These are phyloP conservation scores for Philypnodon macrostomus DNA, from an alignment of 2,797 vertebrate species.

Conservation along the genomic window DNA sequence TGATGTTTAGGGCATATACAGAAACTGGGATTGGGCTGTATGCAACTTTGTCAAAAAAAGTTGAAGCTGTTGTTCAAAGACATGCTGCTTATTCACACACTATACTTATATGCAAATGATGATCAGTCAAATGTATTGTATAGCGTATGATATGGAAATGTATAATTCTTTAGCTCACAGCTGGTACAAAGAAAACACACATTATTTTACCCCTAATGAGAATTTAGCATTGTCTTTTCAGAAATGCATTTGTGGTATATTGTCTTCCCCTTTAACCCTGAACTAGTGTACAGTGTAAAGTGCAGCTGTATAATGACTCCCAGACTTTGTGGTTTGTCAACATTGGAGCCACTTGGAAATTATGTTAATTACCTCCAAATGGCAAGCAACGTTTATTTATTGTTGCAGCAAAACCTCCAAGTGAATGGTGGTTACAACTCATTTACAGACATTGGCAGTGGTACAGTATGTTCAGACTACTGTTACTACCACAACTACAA, in stretches of 20 bases:
- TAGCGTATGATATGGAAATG: too few relatives aligned
- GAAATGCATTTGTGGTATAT: too few relatives aligned
- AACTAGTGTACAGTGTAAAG: conserved; percentile 1
- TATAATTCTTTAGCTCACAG: neutral
- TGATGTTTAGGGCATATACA: conserved; percentile 19
- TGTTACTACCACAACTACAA: neutral
- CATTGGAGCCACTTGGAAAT: conserved; percentile 2
- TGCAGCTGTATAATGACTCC: neutral
- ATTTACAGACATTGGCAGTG: neutral
- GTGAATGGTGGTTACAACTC: neutral
- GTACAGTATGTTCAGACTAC: neutral
- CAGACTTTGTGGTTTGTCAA: conserved; percentile 7
- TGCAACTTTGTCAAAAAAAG: conserved; percentile 7
- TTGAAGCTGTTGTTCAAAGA: neutral
- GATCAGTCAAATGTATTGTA: neutral
- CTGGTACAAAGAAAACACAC: neutral
- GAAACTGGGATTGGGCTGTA: conserved; percentile 16
- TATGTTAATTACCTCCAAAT: conserved; percentile 8
- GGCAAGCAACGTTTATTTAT: conserved; percentile 7
- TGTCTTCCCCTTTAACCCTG: neutral
- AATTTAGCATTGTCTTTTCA: too few relatives aligned
- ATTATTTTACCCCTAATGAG: too few relatives aligned
- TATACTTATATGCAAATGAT: neutral
- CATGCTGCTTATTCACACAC: neutral
- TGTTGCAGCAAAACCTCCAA: neutral